These are phyloP conservation scores for Orchesellides sinensis DNA, from an alignment of 2,888 invertebrate genomes.

Conservation along the genomic window DNA sequence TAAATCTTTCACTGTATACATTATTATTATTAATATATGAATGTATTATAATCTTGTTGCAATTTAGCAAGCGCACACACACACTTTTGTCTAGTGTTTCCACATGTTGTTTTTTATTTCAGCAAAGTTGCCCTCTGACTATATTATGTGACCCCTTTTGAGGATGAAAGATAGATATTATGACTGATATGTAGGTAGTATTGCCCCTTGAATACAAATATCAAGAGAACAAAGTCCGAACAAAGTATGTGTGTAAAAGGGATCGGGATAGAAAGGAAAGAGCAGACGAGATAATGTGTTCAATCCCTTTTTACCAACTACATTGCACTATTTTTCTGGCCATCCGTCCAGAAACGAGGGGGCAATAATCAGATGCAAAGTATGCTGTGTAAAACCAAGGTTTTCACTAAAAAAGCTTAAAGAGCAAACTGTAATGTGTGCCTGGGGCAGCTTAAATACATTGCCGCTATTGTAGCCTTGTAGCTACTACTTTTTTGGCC, in stretches of 20 bases:
- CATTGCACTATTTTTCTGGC: too few relatives aligned
- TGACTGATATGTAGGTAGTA: too few relatives aligned
- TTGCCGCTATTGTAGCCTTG: conserved; percentile 1
- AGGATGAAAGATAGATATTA: conserved; percentile 1
- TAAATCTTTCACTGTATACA: conserved; percentile 14
- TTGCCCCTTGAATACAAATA: too few relatives aligned
- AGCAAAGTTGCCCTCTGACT: neutral
- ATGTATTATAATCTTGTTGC: conserved; percentile 31
- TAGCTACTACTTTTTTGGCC: conserved; percentile 22
- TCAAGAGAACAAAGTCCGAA: too few relatives aligned
- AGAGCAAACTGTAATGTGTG: conserved; percentile 25
- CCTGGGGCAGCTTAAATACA: conserved; percentile 27
- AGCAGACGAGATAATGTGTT: too few relatives aligned
- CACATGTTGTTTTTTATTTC: conserved; percentile 13
- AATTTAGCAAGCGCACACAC: conserved; percentile 16
- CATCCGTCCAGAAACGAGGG: too few relatives aligned
- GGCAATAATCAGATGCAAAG: conserved; percentile 57
- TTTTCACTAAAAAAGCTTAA: conserved; percentile 14
- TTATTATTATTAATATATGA: neutral
- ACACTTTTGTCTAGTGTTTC: conserved; percentile 3
- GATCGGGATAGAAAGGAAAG: neutral
- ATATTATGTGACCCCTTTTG: neutral
- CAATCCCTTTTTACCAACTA: too few relatives aligned
- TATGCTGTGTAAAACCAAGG: conserved; percentile 16
- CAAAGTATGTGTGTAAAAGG: too few relatives aligned